phyloP scores from a whole-genome alignment of 2,797 vertebrate genomes.

The Catamblyrhynchus diadema region DNA sequence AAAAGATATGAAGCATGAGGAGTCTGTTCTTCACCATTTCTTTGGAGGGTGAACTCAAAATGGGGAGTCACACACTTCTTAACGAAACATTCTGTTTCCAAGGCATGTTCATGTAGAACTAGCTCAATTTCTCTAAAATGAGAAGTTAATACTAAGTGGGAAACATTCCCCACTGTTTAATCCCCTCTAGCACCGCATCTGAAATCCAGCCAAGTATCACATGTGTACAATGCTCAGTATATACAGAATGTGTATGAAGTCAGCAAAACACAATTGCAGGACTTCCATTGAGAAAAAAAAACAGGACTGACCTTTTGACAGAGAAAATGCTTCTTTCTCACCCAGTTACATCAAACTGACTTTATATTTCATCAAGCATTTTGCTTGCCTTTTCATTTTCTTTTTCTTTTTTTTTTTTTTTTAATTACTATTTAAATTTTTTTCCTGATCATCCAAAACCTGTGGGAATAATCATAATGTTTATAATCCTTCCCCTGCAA shows the following conservation, averaged over 20 bases:
- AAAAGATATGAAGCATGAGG: neutral
- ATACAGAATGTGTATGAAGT: slow-evolving; percentile 17
- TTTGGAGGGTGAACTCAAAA: neutral
- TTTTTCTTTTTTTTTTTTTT: neutral
- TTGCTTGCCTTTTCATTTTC: neutral
- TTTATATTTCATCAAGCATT: neutral
- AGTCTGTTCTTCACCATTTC: neutral
- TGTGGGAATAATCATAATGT: slow-evolving; percentile 50
- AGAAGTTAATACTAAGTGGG: neutral
- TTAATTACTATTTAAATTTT: neutral
- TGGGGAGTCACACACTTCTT: neutral
- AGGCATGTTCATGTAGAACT: neutral
- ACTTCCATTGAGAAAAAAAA: slow-evolving; percentile 40
- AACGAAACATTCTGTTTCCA: neutral
- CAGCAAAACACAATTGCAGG: slow-evolving; percentile 33
- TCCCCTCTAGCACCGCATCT: neutral
- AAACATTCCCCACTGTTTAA: neutral
- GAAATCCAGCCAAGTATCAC: slow-evolving; percentile 58
- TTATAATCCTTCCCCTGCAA: slow-evolving; percentile 1
- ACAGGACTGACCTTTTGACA: slow-evolving; percentile 22
- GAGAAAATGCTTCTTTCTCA: slow-evolving; percentile 20
- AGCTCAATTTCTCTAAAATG: neutral
- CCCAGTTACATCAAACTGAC: neutral
- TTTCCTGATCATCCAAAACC: slow-evolving; percentile 49
- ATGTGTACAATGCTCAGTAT: neutral